phyloP scores from a whole-genome alignment of 2,888 invertebrate species.

The Carabus problematicus region DNA sequence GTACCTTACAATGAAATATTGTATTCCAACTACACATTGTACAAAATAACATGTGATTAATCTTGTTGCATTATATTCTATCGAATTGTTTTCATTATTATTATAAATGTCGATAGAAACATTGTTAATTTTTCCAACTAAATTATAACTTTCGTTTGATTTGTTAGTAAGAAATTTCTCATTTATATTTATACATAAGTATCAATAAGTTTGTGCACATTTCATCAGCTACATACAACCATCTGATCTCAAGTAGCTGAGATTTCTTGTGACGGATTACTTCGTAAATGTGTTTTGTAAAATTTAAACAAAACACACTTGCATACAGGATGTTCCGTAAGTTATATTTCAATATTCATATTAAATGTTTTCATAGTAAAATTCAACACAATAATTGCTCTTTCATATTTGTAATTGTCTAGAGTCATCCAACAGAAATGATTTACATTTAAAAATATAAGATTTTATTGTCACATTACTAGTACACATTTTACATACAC shows the following conservation, averaged over 20 bases:
- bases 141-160: no score
- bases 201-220: conserved; percentile 1
- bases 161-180: no score
- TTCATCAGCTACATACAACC: conserved; percentile 32
- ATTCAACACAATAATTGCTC: conserved; percentile 16
- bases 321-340: conserved; percentile 39
- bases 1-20: conserved; percentile 2
- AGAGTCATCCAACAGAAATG: not conserved
- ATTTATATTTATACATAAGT: no score
- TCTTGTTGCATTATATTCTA: no score
- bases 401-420: not conserved
- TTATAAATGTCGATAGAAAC: no score
- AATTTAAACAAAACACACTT: conserved; percentile 35
- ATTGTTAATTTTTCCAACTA: no score
- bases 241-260: conserved; percentile 24
- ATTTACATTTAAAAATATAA: no score
- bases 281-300: conserved; percentile 34
- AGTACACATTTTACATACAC: no score
- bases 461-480: no score
- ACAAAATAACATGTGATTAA: no score
- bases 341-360: conserved; percentile 38
- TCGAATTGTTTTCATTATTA: no score
- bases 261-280: conserved; percentile 24
- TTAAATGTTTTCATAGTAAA: conserved; percentile 36
- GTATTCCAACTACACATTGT: conserved; percentile 13